phyloP scores from a whole-genome alignment of 2,888 invertebrate genomes.

The Acanthosepion esculentum region DNA sequence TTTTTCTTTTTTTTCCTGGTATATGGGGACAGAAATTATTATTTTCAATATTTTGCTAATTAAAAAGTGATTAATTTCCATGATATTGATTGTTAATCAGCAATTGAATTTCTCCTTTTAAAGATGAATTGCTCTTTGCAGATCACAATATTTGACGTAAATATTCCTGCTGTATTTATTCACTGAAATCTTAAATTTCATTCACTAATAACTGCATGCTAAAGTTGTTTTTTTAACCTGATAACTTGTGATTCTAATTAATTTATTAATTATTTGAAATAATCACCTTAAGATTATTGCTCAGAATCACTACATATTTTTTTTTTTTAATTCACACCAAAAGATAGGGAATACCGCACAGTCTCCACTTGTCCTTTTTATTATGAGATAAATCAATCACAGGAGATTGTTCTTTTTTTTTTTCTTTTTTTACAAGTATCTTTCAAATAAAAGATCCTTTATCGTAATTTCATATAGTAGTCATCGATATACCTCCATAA shows the following conservation, averaged over 20 bases:
- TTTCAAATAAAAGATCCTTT: too few relatives aligned
- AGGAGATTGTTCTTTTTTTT: too few relatives aligned
- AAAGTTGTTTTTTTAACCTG: not conserved
- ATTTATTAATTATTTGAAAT: not conserved
- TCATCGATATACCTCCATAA: too few relatives aligned
- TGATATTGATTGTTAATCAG: not conserved
- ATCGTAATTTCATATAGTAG: too few relatives aligned
- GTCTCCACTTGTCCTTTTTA: too few relatives aligned
- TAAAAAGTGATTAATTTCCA: not conserved
- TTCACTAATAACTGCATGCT: not conserved
- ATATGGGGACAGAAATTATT: not conserved
- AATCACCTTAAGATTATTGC: not conserved
- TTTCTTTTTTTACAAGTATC: too few relatives aligned
- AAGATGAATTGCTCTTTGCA: conserved; percentile 37
- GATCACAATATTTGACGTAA: not conserved
- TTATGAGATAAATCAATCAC: too few relatives aligned
- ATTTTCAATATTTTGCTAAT: not conserved
- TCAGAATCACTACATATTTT: not conserved
- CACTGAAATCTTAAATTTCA: not conserved
- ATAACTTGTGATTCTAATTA: not conserved
- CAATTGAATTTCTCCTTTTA: not conserved
- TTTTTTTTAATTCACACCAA: not conserved
- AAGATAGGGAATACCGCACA: not conserved
- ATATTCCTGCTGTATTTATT: not conserved
- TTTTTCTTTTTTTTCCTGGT: too few relatives aligned